Conservation (phyloP, 1,140 invertebrate species). For the Dendrolimus kikuchii region DNA sequence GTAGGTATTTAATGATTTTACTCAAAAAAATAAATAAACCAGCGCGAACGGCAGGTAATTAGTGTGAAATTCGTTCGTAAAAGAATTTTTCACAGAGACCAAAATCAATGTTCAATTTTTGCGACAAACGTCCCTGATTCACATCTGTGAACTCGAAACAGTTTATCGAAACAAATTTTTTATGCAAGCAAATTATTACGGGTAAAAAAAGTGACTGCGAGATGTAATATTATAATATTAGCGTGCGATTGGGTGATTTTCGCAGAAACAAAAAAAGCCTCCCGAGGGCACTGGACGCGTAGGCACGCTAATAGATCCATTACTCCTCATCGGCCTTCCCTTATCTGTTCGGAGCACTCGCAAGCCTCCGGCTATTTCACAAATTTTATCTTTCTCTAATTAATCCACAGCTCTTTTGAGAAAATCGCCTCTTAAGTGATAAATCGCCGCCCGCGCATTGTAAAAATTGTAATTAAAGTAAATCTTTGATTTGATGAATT, state of each 20-base stretch:
- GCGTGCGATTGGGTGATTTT: conserved; percentile 29
- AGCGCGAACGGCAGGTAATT: conserved; percentile 22
- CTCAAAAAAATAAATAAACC: conserved; percentile 26
- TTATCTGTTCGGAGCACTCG: conserved; percentile 56
- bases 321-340: conserved; percentile 40
- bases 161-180: conserved; percentile 34
- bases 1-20: conserved; percentile 8
- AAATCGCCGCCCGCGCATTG: conserved; percentile 44
- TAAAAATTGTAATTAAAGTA: conserved; percentile 50
- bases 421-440: conserved; percentile 54
- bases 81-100: conserved; percentile 16
- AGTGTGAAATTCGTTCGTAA: conserved; percentile 23
- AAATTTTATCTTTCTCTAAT: conserved; percentile 65
- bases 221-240: too few species aligned
- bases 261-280: conserved; percentile 29
- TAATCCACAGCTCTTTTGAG: conserved; percentile 53
- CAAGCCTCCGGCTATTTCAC: conserved; percentile 46
- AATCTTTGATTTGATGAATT: conserved; percentile 54
- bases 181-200: conserved; percentile 30
- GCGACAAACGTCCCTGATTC: conserved; percentile 23
- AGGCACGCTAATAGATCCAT: conserved; percentile 47
- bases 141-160: conserved; percentile 16
- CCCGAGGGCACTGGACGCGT: conserved; percentile 17
- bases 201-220: conserved; percentile 6
- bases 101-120: conserved; percentile 27